phyloP scores from a whole-genome alignment of 2,797 vertebrate species.

The Anableps anableps region DNA sequence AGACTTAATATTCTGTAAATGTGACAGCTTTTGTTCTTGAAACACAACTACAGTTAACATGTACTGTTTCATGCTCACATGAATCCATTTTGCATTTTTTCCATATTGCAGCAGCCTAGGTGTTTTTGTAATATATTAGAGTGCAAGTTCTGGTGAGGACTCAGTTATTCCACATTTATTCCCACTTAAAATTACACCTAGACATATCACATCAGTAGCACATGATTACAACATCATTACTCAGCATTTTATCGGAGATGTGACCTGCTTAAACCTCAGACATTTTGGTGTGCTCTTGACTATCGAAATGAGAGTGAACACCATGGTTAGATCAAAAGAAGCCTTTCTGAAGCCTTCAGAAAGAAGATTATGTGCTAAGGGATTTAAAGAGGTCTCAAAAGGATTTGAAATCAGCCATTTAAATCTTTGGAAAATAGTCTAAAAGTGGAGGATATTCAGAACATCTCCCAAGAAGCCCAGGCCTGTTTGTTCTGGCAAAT shows the following conservation, averaged over 20 bases:
- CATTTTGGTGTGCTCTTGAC: background rate
- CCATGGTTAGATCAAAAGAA: background rate
- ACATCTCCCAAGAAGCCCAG: background rate
- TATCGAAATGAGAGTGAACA: background rate
- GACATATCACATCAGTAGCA: background rate
- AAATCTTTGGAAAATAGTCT: background rate
- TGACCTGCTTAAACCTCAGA: background rate
- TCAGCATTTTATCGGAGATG: background rate
- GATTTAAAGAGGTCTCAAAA: background rate
- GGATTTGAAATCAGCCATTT: conserved; percentile 1
- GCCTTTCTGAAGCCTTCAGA: background rate
- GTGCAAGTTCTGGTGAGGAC: background rate
- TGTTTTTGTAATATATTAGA: background rate
- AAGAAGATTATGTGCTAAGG: background rate
- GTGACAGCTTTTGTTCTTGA: conserved; percentile 48
- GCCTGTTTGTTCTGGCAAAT: background rate
- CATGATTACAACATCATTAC: background rate
- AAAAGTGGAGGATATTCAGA: background rate
- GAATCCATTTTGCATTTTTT: background rate
- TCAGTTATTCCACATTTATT: background rate
- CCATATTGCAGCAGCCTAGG: background rate
- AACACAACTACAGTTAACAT: conserved; percentile 27
- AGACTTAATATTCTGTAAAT: conserved; percentile 65
- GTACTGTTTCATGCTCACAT: conserved; percentile 13
- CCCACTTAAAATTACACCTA: background rate